Conservation (phyloP, 2,797 vertebrate genomes). For the Alfaro cultratus region DNA sequence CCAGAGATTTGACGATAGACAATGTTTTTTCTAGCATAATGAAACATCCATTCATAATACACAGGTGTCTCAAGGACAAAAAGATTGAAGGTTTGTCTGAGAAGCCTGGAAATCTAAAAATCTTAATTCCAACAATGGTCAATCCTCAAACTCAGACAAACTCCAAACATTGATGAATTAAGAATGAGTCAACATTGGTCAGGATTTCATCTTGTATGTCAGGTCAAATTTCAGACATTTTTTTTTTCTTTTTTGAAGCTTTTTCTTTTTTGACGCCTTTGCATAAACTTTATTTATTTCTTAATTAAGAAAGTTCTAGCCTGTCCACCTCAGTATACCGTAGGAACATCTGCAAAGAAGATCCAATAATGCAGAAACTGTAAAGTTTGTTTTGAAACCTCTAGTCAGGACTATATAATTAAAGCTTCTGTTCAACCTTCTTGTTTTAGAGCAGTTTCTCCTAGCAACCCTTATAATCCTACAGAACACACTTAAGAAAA, state of each 20-base stretch:
- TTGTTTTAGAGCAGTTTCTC: constrained; percentile 22
- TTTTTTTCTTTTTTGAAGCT: too few relatives aligned
- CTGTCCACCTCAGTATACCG: neutral
- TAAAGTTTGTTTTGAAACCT: neutral
- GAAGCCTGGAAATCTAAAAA: neutral
- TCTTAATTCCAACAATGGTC: neutral
- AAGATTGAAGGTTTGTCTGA: neutral
- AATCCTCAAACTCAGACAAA: neutral
- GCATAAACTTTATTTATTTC: neutral
- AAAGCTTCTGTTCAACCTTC: neutral
- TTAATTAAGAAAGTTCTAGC: neutral
- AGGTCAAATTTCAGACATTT: neutral
- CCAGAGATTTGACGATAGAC: neutral
- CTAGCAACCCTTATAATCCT: constrained; percentile 19
- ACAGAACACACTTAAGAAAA: constrained; percentile 48
- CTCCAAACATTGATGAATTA: neutral
- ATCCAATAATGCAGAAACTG: neutral
- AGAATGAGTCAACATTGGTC: neutral
- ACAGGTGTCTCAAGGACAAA: neutral
- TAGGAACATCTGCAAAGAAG: neutral
- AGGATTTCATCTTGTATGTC: neutral
- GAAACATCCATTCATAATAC: neutral
- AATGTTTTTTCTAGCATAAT: neutral
- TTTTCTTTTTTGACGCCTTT: neutral
- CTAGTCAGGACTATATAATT: neutral